These are phyloP conservation scores for Ochropleura plecta DNA, from an alignment of 2,888 invertebrate genomes.

Conservation along the genomic window DNA sequence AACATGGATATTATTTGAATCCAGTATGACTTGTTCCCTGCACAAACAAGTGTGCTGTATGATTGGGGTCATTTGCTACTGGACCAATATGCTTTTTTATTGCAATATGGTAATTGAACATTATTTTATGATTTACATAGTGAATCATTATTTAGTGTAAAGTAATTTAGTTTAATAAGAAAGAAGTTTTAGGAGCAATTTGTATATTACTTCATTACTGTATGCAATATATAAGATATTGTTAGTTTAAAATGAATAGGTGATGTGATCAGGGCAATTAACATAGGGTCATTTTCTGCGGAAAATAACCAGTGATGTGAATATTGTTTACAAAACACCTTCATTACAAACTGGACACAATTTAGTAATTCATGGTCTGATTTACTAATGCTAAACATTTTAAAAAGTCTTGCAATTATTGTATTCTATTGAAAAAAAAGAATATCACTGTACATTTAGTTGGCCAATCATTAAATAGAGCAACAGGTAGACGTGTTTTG, in stretches of 20 bases:
- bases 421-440: background rate
- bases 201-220: background rate
- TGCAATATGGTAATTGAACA: slow-evolving; percentile 21
- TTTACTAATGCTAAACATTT: background rate
- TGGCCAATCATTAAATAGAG: background rate
- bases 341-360: background rate
- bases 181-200: background rate
- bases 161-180: background rate
- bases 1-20: slow-evolving; percentile 16
- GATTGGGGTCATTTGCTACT: slow-evolving; percentile 40
- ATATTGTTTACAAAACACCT: background rate
- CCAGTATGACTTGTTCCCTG: slow-evolving; percentile 9
- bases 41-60: slow-evolving; percentile 19
- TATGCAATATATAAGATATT: background rate
- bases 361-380: background rate
- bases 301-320: background rate
- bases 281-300: background rate
- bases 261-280: background rate
- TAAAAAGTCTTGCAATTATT: background rate
- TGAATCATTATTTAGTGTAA: background rate
- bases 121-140: slow-evolving; percentile 13
- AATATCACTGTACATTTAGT: background rate
- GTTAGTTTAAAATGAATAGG: background rate
- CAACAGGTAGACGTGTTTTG: background rate
- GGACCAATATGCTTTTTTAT: slow-evolving; percentile 31